phyloP scores from a whole-genome alignment of 2,888 invertebrate species.

The Drosophila mulleri region DNA sequence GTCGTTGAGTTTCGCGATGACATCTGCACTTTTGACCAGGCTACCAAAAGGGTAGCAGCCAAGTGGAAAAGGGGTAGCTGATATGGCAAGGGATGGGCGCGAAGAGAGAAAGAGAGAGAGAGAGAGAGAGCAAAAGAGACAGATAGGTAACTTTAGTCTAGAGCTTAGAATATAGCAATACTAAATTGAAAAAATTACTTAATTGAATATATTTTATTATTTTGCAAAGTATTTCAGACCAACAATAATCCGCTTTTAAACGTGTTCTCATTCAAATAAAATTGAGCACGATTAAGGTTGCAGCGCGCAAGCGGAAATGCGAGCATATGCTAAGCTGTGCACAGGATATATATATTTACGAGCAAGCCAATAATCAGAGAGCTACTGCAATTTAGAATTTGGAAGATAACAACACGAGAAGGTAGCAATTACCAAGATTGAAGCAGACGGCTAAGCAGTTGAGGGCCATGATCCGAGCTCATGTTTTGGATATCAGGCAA shows the following conservation, averaged over 20 bases:
- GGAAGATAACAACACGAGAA: slow-evolving; percentile 24
- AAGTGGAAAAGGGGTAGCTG: not conserved
- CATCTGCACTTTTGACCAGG: slow-evolving; percentile 30
- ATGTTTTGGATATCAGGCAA: slow-evolving; percentile 21
- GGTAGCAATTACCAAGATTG: slow-evolving; percentile 51
- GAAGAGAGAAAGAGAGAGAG: not conserved
- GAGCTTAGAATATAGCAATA: no score
- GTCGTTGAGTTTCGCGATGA: slow-evolving; percentile 24
- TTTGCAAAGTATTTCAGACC: no score
- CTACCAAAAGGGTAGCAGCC: not conserved
- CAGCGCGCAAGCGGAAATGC: slow-evolving; percentile 12
- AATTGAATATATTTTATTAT: not conserved
- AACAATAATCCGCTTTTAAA: not conserved
- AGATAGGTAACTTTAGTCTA: no score
- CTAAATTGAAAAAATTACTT: no score
- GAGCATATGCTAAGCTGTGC: slow-evolving; percentile 15
- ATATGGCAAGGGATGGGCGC: not conserved
- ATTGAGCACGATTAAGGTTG: not conserved
- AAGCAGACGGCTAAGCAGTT: slow-evolving; percentile 34
- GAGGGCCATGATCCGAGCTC: slow-evolving; percentile 48
- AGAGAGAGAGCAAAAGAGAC: not conserved
- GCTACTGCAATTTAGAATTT: slow-evolving; percentile 35
- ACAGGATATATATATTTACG: slow-evolving; percentile 6
- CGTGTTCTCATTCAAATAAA: not conserved
- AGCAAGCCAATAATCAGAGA: slow-evolving; percentile 22